Percentiles rank a stretch among this genome's conserved stretches.
Conservation (phyloP, 2,888 invertebrate species). For the Drepana falcataria region DNA sequence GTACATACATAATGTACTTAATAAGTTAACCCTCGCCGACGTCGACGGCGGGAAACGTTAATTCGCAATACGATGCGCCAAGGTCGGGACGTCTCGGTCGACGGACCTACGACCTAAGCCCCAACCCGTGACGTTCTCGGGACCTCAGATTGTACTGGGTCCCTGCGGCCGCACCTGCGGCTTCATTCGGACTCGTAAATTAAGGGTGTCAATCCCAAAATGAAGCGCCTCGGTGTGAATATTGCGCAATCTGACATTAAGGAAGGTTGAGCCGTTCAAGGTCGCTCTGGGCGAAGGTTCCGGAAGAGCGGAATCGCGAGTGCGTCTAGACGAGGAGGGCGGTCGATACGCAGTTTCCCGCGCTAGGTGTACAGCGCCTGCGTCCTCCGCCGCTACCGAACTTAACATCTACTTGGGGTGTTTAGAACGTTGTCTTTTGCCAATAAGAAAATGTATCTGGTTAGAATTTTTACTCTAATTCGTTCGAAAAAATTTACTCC, state of each 20-base stretch:
- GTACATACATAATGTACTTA: slow-evolving; percentile 15
- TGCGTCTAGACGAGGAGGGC: slow-evolving; percentile 71
- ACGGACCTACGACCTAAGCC: slow-evolving; percentile 51
- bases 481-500: too few relatives aligned
- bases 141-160: slow-evolving; percentile 19
- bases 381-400: slow-evolving; percentile 52
- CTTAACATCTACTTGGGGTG: slow-evolving; percentile 39
- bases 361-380: slow-evolving; percentile 67
- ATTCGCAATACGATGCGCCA: slow-evolving; percentile 56
- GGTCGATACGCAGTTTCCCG: slow-evolving; percentile 78
- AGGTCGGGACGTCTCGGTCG: slow-evolving; percentile 65
- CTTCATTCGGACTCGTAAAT: slow-evolving; percentile 37
- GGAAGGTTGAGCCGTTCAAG: slow-evolving; percentile 76
- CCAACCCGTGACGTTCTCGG: slow-evolving; percentile 21
- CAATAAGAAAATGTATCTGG: too few relatives aligned
- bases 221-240: slow-evolving; percentile 31
- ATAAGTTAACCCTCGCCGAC: slow-evolving; percentile 51
- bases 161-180: not conserved
- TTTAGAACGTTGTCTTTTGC: not conserved
- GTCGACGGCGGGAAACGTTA: slow-evolving; percentile 43
- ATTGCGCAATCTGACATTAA: slow-evolving; percentile 68
- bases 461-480: too few relatives aligned
- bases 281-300: slow-evolving; percentile 72
- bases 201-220: slow-evolving; percentile 47
- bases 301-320: slow-evolving; percentile 70